A percentile compares a stretch with the other conserved stretches of the same genome.
Evolutionary conservation across 1,140 invertebrate species (phyloP).

Genomic region (Eupeodes corollae): DNA sequence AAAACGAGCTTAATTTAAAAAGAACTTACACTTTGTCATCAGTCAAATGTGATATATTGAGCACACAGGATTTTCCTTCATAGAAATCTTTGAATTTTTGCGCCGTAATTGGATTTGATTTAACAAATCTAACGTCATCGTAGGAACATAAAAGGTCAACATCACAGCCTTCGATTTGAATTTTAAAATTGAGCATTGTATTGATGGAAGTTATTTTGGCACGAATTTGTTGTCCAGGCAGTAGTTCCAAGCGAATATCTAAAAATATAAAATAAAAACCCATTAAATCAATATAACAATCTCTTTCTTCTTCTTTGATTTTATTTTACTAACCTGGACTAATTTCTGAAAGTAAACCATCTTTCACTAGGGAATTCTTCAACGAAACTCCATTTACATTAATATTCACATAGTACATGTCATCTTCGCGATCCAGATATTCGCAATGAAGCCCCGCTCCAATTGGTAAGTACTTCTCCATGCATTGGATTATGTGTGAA

Average conservation of each 20-base stretch:
- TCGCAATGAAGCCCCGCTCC: slow-evolving; percentile 26
- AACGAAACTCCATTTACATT: slow-evolving; percentile 23
- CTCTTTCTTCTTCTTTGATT: no score
- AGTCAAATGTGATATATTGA: slow-evolving; percentile 29
- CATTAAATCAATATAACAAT: no score
- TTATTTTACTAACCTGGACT: slow-evolving; percentile 16
- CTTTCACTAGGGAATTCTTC: slow-evolving; percentile 17
- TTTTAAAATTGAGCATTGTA: slow-evolving; percentile 29
- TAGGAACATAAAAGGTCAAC: slow-evolving; percentile 28
- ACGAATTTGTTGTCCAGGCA: slow-evolving; percentile 30
- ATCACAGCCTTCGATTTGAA: slow-evolving; percentile 20
- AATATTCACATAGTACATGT: slow-evolving; percentile 18
- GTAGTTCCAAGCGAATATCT: slow-evolving; percentile 23
- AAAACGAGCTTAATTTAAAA: not conserved
- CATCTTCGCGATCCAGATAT: slow-evolving; percentile 15
- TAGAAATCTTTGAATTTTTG: slow-evolving; percentile 26
- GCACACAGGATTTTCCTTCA: slow-evolving; percentile 26
- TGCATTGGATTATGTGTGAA: slow-evolving; percentile 45
- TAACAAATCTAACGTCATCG: slow-evolving; percentile 29
- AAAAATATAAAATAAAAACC: not conserved
- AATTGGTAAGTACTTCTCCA: slow-evolving; percentile 38
- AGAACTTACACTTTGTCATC: slow-evolving; percentile 31
- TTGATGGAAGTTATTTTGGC: slow-evolving; percentile 25
- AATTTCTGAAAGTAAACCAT: slow-evolving; percentile 22
- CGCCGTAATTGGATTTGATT: slow-evolving; percentile 28